Conservation (phyloP, 2,113 vertebrate species). For the Thomomys bottae region DNA sequence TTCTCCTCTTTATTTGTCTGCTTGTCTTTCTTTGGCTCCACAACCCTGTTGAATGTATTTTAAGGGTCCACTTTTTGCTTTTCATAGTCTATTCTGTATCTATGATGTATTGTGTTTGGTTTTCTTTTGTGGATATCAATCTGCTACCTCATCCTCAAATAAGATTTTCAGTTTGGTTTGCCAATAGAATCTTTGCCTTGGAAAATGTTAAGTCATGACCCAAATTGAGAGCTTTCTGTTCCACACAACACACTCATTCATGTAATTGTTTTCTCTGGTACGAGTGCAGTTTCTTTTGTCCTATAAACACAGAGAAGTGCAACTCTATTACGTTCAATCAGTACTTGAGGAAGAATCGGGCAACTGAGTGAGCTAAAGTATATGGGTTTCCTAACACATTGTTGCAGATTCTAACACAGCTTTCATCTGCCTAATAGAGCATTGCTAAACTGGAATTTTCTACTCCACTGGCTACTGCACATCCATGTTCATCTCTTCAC, state of each 20-base stretch:
- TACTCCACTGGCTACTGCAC: neutral
- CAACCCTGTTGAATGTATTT: neutral
- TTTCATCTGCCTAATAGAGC: neutral
- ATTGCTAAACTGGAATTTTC: neutral
- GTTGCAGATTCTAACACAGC: neutral
- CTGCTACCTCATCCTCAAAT: neutral
- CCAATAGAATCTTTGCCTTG: neutral
- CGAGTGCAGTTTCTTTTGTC: no score
- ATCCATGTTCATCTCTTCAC: neutral
- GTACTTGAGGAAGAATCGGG: neutral
- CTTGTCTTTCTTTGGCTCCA: no score
- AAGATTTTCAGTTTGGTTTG: neutral
- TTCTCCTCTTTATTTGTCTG: no score
- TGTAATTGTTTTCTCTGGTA: neutral
- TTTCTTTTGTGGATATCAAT: neutral
- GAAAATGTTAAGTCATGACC: neutral
- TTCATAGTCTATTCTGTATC: neutral
- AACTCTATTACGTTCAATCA: neutral
- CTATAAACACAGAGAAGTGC: no score
- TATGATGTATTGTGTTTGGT: neutral
- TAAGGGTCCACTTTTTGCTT: neutral
- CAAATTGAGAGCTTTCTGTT: neutral
- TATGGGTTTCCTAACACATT: neutral
- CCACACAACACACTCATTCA: neutral
- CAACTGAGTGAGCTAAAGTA: neutral